Evolutionary conservation across 1,140 invertebrate species (phyloP).

Genomic region (Camponotus vicinus): DNA sequence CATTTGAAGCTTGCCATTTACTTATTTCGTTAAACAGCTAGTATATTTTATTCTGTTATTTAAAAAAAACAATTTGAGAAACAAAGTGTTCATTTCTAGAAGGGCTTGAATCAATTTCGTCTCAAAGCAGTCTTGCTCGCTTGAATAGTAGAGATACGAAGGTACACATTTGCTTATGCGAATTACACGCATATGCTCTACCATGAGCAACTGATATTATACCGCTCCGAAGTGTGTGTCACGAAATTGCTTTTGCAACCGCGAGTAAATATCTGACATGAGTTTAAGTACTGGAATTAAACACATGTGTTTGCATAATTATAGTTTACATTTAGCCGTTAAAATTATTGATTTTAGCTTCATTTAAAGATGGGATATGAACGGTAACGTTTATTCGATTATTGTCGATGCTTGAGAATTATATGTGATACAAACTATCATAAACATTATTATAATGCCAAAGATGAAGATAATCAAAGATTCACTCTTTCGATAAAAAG

Average conservation of each 20-base stretch:
- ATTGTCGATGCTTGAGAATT: background rate
- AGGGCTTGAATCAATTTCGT: background rate
- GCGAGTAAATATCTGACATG: conserved; percentile 4
- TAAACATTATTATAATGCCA: no score
- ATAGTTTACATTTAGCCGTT: conserved; percentile 13
- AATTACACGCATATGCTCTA: conserved; percentile 12
- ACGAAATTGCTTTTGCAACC: background rate
- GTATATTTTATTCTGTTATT: background rate
- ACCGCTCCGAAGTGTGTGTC: background rate
- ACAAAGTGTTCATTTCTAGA: conserved; percentile 2
- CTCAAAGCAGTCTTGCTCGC: background rate
- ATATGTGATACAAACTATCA: no score
- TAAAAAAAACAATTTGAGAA: background rate
- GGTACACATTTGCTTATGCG: conserved; percentile 25
- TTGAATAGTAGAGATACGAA: conserved; percentile 17
- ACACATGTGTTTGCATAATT: background rate
- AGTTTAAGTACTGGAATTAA: conserved; percentile 2
- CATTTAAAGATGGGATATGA: background rate
- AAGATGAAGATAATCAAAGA: background rate
- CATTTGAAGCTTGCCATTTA: background rate
- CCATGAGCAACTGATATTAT: conserved; percentile 19
- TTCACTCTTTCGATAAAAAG: background rate
- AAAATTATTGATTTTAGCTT: background rate
- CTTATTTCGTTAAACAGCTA: background rate
- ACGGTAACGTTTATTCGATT: background rate